Base-by-base conservation (phyloP, 2,888 invertebrate species). In the Drosophila peninsularis region DNA sequence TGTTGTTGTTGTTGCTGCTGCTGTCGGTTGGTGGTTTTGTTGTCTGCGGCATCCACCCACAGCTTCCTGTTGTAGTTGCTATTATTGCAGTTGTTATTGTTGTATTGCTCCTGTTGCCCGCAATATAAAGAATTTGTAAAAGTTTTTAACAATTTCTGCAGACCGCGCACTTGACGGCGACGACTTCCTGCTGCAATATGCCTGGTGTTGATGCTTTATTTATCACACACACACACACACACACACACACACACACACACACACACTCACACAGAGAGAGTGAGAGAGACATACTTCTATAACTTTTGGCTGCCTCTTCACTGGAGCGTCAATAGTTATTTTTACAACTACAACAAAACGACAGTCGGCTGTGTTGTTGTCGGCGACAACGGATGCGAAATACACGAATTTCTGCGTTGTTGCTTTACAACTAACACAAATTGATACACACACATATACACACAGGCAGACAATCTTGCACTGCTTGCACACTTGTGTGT, bases 121-220 rank as follows among this genome's bases (percentile, higher is more conserved):
- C 86, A 84, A 73, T 80, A 74, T 75, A 78, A 82, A 78, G 83
- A 76, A 86, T 86, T 82, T 83, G 78, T 76, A 77, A 88, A 85
- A 85, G 83, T 85, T 85, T 87, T 66, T 75, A 85, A 84, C 77
- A 88, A 82, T 79, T 82, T 82, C 74, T 72, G 73, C 72, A 73
- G 78, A 75, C 77, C 77, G 88, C 80, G 80, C 87, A 82, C 83
- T 87, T 87, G 82, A 80, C 82, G 84, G 61, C 82, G 76, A 86
- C 88, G 81, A 85, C 83, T 86, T 88, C 78, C 84, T 47, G 80
- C 71, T 77, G 84, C 87, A 72, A 68, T 78, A 78, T 79, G 88
- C 83, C 82, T 86, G 86, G 73, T 78, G 88, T 82, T 88, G 86
- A 88, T 88, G 88, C 80, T 68, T 80, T 82, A 85, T 88, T 79